Conservation (phyloP, 2,888 invertebrate species). For the Malthinus seriepunctatus region DNA sequence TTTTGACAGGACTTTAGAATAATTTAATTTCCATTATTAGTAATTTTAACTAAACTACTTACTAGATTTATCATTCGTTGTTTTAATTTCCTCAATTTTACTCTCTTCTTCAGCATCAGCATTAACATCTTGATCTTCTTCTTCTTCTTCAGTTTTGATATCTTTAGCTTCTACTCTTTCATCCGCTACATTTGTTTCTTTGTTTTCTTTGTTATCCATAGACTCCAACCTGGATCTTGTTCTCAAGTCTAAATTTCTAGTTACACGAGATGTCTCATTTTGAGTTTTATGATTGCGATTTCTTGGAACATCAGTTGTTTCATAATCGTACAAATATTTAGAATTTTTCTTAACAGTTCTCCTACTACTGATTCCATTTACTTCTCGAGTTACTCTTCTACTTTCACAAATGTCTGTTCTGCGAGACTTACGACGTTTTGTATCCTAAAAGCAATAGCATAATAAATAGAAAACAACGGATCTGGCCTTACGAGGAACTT, state of each 20-base stretch:
- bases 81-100: conserved; percentile 9
- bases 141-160: conserved; percentile 25
- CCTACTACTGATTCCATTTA: conserved; percentile 34
- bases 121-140: conserved; percentile 19
- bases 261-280: conserved; percentile 12
- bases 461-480: not conserved
- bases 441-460: conserved; percentile 8
- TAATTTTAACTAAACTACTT: not conserved
- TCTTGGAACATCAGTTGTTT: conserved; percentile 37
- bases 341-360: conserved; percentile 43
- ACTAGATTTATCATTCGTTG: conserved; percentile 7
- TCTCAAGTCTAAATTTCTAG: conserved; percentile 25
- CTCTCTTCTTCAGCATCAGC: conserved; percentile 4
- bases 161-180: conserved; percentile 33
- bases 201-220: conserved; percentile 32
- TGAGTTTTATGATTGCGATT: conserved; percentile 26
- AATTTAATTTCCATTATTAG: too few species aligned
- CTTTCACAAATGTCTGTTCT: conserved; percentile 30
- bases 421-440: conserved; percentile 12
- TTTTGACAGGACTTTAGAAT: too few species aligned
- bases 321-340: conserved; percentile 48
- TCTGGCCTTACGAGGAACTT: too few species aligned
- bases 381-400: conserved; percentile 20
- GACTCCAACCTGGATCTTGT: conserved; percentile 20
- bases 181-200: conserved; percentile 26